phyloP scores from a whole-genome alignment of 2,888 invertebrate species.

The Polydrusus tereticollis region DNA sequence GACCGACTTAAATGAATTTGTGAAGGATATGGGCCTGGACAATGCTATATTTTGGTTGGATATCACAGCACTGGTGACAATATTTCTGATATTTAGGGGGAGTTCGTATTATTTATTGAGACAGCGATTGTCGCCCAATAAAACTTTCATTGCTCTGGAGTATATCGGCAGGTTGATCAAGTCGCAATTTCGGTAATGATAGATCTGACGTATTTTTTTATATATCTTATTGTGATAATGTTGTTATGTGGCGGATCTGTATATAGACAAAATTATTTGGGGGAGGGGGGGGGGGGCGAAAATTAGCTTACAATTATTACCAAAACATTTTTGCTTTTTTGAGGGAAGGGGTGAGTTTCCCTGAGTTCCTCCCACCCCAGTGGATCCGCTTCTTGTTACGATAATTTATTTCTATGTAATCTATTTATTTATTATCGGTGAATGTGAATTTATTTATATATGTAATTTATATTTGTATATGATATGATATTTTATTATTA shows the following conservation, averaged over 20 bases:
- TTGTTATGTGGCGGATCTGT: too few species aligned
- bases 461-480: not conserved
- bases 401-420: not conserved
- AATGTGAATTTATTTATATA: not conserved
- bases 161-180: constrained; percentile 80
- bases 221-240: not conserved
- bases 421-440: constrained; percentile 1
- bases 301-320: too few species aligned
- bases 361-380: too few species aligned
- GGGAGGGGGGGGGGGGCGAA: too few species aligned
- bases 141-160: constrained; percentile 79
- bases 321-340: too few species aligned
- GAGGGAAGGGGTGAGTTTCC: too few species aligned
- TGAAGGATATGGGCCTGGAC: constrained; percentile 82
- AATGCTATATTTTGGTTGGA: constrained; percentile 78
- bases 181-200: constrained; percentile 63
- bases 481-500: too few species aligned
- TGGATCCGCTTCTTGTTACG: too few species aligned
- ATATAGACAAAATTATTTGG: too few species aligned
- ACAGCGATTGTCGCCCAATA: constrained; percentile 78
- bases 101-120: constrained; percentile 80
- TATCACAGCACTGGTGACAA: constrained; percentile 73
- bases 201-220: not conserved
- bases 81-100: constrained; percentile 75
- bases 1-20: constrained; percentile 79